phyloP scores from a whole-genome alignment of 2,113 vertebrate species.

The Grammomys dolichurus region DNA sequence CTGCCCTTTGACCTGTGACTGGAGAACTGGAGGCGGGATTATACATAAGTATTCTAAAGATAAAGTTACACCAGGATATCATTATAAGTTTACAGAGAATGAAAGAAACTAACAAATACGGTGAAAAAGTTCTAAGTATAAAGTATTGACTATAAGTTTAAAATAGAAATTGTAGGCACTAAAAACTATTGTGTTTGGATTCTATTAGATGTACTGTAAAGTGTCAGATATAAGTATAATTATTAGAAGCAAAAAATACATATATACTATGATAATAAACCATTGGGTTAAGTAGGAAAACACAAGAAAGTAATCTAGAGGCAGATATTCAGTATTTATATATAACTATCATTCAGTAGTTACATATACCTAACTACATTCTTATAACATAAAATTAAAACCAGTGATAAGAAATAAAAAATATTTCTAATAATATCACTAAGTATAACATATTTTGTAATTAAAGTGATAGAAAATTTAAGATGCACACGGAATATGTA shows the following conservation, averaged over 20 bases:
- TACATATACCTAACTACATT: neutral
- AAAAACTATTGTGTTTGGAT: neutral
- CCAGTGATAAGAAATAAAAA: neutral
- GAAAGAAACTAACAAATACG: constrained; percentile 31
- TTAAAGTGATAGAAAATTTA: neutral
- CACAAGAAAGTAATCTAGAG: neutral
- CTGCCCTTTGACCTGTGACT: neutral
- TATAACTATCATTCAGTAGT: too few species aligned
- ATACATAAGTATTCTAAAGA: neutral
- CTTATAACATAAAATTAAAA: constrained; percentile 3
- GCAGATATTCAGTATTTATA: neutral
- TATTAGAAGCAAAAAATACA: neutral
- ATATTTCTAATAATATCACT: neutral
- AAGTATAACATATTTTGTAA: neutral
- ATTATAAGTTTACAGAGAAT: neutral
- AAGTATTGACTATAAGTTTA: neutral
- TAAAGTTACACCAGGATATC: neutral
- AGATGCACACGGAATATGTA: neutral
- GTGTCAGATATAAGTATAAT: neutral
- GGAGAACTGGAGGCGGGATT: neutral
- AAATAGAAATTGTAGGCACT: neutral
- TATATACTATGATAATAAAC: neutral
- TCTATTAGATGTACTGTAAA: neutral
- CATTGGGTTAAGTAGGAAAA: neutral
- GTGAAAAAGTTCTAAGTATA: constrained; percentile 29